Base-by-base conservation (phyloP, 2,888 invertebrate genomes). In the Hyposoter didymator region DNA sequence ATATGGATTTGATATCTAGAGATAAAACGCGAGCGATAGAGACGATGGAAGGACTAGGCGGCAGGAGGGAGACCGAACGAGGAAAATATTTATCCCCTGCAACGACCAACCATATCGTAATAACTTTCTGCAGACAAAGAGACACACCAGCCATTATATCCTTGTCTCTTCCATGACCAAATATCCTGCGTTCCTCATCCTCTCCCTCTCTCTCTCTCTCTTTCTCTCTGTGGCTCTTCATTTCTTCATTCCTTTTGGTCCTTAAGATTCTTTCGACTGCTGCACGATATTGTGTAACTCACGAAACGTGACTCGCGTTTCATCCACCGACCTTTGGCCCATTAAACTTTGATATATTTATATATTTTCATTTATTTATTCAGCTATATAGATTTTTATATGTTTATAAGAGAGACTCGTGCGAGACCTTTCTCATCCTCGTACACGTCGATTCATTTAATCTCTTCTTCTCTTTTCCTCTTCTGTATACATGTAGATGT, bases 81-180 rank as follows among this genome's bases (percentile, higher is more conserved):
- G 66, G 22, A 62, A 45, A 28, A 47, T 66, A 52, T 52, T 47
- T 59, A 76, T 72, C 62, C 78, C 73, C 69, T 73, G 78, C 78
- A 69, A 78, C 73, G 73, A 78, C 73, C 81, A 39, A 74, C 69
- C 74, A 81, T 84, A 81, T 73, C 81, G 84, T 78, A 84, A 78
- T 84, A 84, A 84, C 81, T 84, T 82, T 78, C 62, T 52, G 69
- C 84, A 78, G 72, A 80, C 84, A 82, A 82, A 78, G 81, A 69
- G 39, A 76, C 78, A 69, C 78, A 69, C 55, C 72, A 35, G 62
- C 78, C 81, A 84, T 84, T 84, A 81, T 84, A 81, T 84, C 81
- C 73, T 74, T 67, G 62, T 84, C 73, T 69, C 43, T 47, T 69
- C 47, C 72, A 39, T 66, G 52, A 52, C 66, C 62, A 62, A 72